Conservation (phyloP, 2,888 invertebrate species). For the Noctua comes region DNA sequence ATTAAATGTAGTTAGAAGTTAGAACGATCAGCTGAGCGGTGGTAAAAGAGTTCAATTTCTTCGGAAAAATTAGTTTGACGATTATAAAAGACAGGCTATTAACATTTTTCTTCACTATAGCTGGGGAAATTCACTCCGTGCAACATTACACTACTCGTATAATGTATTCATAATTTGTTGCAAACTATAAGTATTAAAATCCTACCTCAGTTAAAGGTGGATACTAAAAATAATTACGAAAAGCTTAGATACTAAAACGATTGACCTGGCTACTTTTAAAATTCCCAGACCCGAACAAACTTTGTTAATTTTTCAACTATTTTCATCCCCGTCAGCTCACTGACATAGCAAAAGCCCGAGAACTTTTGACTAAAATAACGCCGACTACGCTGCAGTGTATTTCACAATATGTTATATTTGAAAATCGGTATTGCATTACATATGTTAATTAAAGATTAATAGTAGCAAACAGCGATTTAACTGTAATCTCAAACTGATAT, state of each 20-base stretch:
- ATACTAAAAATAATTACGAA: not conserved
- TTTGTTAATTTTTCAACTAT: conserved; percentile 5
- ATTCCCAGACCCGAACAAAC: not conserved
- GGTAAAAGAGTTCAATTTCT: conserved; percentile 19
- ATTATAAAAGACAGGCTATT: conserved; percentile 27
- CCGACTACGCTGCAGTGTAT: not conserved
- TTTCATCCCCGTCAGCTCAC: not conserved
- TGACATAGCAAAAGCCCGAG: not conserved
- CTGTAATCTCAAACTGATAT: not conserved
- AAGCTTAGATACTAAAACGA: not conserved
- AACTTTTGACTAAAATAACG: not conserved
- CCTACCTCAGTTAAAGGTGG: not conserved
- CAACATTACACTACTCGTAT: conserved; percentile 1
- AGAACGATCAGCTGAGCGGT: not conserved
- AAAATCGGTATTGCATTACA: not conserved
- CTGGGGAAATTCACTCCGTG: not conserved
- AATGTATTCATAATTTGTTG: not conserved
- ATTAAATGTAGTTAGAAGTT: not conserved
- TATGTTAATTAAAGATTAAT: not conserved
- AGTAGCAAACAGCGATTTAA: not conserved
- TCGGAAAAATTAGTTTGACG: conserved; percentile 2
- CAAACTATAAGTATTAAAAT: not conserved
- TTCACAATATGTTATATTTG: not conserved
- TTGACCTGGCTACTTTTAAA: conserved; percentile 17
- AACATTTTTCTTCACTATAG: conserved; percentile 7